Evolutionary conservation across 1,140 invertebrate genomes (phyloP).

Genomic region (Alviniconcha marisindica): DNA sequence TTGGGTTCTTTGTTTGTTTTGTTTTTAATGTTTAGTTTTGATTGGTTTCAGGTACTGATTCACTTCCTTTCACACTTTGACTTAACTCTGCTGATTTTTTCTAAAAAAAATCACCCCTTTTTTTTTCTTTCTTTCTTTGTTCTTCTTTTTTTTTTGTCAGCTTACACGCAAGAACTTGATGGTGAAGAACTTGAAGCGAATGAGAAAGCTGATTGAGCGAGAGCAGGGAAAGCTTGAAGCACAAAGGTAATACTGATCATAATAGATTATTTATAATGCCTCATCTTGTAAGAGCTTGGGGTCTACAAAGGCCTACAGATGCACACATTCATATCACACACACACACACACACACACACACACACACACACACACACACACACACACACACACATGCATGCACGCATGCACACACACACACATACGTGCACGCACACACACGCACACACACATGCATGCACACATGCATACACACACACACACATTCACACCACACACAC

Average conservation of each 20-base stretch:
- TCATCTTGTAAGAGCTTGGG: too few relatives aligned
- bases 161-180: constrained; percentile 77
- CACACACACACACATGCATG: background rate
- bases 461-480: too few relatives aligned
- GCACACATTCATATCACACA: background rate
- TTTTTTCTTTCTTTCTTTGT: background rate
- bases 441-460: constrained; percentile 2
- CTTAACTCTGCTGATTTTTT: too few relatives aligned
- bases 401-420: background rate
- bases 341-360: background rate
- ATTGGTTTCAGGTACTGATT: too few relatives aligned
- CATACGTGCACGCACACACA: background rate
- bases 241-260: too few relatives aligned
- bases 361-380: background rate
- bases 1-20: too few relatives aligned
- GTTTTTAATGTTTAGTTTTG: background rate
- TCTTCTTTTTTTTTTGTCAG: constrained; percentile 51
- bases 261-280: too few relatives aligned
- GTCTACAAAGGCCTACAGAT: too few relatives aligned
- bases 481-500: too few relatives aligned
- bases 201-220: constrained; percentile 73
- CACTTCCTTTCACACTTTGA: too few relatives aligned
- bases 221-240: constrained; percentile 72
- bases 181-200: constrained; percentile 78
- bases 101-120: background rate